Evolutionary conservation across 1,140 invertebrate species (phyloP), one percentile per base, ranked within the genome.

Genomic region (Ylistrum balloti): DNA sequence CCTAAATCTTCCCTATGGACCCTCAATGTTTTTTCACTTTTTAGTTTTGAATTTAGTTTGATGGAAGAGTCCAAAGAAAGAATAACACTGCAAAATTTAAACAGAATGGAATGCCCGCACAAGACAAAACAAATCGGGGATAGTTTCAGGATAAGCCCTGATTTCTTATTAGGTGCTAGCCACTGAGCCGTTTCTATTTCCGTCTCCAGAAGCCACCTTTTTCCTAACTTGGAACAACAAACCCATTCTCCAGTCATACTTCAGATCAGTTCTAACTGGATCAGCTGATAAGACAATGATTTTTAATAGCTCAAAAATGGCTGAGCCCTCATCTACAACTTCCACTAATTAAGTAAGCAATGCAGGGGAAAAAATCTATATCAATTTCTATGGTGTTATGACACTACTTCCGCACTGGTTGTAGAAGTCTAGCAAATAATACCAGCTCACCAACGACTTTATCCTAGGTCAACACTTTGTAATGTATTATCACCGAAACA

Each of bases 331-430:
- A 74, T 74, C 56, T 74, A 74, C 9, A 7, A 5, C 28, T 28
- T 74, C 56, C 56, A 74, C 22, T n/a, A 28, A 28, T 74, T 74
- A 28, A 74, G 56, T 22, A n/a, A 28, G 56, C n/a, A 74, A 74
- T 48, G 56, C 56, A 2, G 9, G 45, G 20, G 28, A 74, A 74
- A 74, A 74, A n/a, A 74, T 74, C 56, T 74, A 74, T 74, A 74
- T 74, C 56, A 74, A 74, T 74, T 74, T 74, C 56, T 74, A 28
- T 74, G 17, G 56, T 11, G 56, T 74, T 74, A 74, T n/a, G 56
- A 74, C 56, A 74, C 56, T 74, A 74, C n/a, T 74, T 74, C 56
- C 56, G 56, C 17, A 74, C 0, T 2, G n/a, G 56, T n/a, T 7
- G 56, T 74, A 74, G n/a, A 9, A 74, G 56, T 74, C 56, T n/a